These are phyloP conservation scores for Nesoenas mayeri DNA, from an alignment of 2,113 vertebrate genomes.

Conservation along the genomic window DNA sequence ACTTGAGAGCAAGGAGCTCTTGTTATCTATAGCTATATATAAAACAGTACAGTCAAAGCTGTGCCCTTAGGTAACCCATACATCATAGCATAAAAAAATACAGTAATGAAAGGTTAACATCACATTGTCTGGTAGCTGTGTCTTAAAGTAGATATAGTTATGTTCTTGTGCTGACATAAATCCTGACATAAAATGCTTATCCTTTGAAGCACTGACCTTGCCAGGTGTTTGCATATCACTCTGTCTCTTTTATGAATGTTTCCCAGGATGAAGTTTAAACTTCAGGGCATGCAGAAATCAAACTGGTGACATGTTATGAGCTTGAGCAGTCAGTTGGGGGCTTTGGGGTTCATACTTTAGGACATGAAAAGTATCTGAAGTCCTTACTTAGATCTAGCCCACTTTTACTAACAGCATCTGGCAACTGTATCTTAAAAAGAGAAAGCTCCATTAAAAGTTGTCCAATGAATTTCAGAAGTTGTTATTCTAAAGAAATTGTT, in stretches of 20 bases:
- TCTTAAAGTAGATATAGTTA: background rate
- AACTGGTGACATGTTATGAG: background rate
- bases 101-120: background rate
- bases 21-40: background rate
- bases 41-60: background rate
- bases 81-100: background rate
- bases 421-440: background rate
- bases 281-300: background rate
- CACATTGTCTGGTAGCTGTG: background rate
- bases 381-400: conserved; percentile 56
- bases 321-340: background rate
- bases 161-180: background rate
- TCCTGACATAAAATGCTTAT: background rate
- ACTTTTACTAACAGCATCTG: background rate
- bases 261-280: background rate
- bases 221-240: background rate
- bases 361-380: conserved; percentile 6
- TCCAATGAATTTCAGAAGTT: background rate
- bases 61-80: background rate
- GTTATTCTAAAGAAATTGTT: background rate
- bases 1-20: background rate
- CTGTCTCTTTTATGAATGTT: background rate
- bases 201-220: background rate
- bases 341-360: background rate
- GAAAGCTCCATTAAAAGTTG: background rate